Conservation (phyloP, 2,797 vertebrate genomes). For the Acanthopagrus latus region DNA sequence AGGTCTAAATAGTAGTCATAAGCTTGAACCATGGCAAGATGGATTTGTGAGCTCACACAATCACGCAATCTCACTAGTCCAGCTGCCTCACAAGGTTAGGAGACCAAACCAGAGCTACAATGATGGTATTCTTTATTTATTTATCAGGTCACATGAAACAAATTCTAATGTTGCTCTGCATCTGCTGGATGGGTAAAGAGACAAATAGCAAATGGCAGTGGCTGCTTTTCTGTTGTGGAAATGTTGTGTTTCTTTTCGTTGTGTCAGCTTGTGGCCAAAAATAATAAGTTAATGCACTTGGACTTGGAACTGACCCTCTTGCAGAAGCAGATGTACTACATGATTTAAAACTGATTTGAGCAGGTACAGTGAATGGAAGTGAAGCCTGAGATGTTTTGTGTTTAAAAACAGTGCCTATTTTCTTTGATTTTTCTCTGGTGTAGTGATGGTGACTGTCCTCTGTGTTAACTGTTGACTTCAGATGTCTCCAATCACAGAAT, state of each 20-base stretch:
- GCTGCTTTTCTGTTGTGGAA: not conserved
- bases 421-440: conserved; percentile 33
- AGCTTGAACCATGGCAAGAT: too few relatives aligned
- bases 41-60: too few relatives aligned
- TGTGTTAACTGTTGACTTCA: conserved; percentile 45
- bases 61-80: too few relatives aligned
- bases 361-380: conserved; percentile 29
- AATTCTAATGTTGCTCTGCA: not conserved
- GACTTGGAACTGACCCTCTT: not conserved
- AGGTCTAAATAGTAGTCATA: too few relatives aligned
- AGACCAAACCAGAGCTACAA: not conserved
- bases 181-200: not conserved
- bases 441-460: conserved; percentile 41
- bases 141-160: not conserved
- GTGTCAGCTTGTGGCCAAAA: conserved; percentile 9
- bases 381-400: conserved; percentile 49
- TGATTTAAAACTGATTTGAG: conserved; percentile 31
- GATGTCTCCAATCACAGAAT: conserved; percentile 38
- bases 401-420: conserved; percentile 74
- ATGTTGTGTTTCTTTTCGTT: not conserved
- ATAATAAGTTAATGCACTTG: not conserved
- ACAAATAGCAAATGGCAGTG: not conserved
- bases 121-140: not conserved
- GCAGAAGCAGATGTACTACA: not conserved
- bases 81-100: too few relatives aligned